These are phyloP conservation scores for Gavia stellata DNA, from an alignment of 2,113 vertebrate species.

Conservation along the genomic window DNA sequence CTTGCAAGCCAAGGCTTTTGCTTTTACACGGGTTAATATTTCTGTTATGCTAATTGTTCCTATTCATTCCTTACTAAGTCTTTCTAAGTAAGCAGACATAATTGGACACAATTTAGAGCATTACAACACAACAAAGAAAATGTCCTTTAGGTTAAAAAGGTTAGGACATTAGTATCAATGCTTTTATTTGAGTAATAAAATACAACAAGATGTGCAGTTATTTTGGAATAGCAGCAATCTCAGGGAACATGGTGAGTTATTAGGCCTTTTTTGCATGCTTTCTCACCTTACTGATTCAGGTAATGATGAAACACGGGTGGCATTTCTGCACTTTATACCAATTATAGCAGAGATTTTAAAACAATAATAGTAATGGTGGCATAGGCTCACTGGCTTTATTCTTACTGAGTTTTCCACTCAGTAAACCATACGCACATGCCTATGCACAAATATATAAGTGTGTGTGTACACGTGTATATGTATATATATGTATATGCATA, in stretches of 20 bases:
- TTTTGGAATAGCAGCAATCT: neutral
- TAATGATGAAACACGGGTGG: neutral
- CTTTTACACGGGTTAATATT: constrained; percentile 21
- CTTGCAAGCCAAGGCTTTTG: neutral
- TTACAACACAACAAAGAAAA: constrained; percentile 12
- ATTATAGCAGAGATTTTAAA: neutral
- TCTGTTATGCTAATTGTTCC: constrained; percentile 62
- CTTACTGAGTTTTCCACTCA: neutral
- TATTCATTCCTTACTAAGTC: constrained; percentile 54
- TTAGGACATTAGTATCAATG: neutral
- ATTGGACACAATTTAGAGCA: constrained; percentile 49
- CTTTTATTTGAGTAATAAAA: constrained; percentile 2
- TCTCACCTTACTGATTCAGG: neutral
- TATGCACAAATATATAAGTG: accelerated
- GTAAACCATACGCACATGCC: accelerated
- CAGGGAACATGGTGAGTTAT: neutral
- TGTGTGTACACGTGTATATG: accelerated
- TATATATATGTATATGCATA: neutral
- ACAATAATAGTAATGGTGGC: neutral
- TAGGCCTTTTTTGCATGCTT: neutral
- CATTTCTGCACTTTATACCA: neutral
- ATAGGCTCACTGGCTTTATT: neutral
- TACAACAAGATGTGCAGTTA: neutral
- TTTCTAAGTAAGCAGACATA: constrained; percentile 49
- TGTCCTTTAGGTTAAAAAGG: neutral